phyloP scores from a whole-genome alignment of 2,797 vertebrate species.

The Lycodopsis pacificus region DNA sequence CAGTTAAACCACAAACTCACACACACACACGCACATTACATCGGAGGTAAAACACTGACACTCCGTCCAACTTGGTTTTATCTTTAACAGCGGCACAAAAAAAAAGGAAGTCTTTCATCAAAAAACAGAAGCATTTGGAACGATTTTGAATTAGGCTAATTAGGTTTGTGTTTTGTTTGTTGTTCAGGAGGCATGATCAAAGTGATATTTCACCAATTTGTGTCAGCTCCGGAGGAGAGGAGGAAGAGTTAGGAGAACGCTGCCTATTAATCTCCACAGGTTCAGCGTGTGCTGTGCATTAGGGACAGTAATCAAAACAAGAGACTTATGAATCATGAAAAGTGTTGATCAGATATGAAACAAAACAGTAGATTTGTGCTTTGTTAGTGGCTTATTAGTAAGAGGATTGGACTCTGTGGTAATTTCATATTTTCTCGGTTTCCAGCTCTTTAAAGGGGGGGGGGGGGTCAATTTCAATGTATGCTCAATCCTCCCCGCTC shows the following conservation, averaged over 20 bases:
- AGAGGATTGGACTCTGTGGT: slow-evolving; percentile 57
- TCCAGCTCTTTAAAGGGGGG: slow-evolving; percentile 19
- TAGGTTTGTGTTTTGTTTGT: slow-evolving; percentile 85
- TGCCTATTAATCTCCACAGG: slow-evolving; percentile 81
- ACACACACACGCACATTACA: neutral
- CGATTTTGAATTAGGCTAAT: slow-evolving; percentile 83
- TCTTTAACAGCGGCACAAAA: slow-evolving; percentile 54
- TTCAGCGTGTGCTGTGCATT: slow-evolving; percentile 69
- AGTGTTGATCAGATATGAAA: slow-evolving; percentile 79
- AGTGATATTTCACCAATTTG: slow-evolving; percentile 85
- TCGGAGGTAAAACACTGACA: slow-evolving; percentile 31
- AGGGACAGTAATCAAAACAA: slow-evolving; percentile 81
- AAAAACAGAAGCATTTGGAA: slow-evolving; percentile 79
- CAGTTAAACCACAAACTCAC: neutral
- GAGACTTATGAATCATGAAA: slow-evolving; percentile 81
- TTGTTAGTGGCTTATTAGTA: slow-evolving; percentile 71
- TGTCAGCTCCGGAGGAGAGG: slow-evolving; percentile 78
- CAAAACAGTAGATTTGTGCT: slow-evolving; percentile 73
- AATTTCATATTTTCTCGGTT: slow-evolving; percentile 25
- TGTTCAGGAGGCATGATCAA: slow-evolving; percentile 84
- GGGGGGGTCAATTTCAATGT: slow-evolving; percentile 53
- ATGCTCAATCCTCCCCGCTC: slow-evolving; percentile 51
- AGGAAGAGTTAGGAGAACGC: slow-evolving; percentile 76
- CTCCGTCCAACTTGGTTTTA: slow-evolving; percentile 59
- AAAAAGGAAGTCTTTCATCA: slow-evolving; percentile 66